Evolutionary conservation across 2,113 vertebrate species (phyloP).

Genomic region (Phalacrocorax carbo): DNA sequence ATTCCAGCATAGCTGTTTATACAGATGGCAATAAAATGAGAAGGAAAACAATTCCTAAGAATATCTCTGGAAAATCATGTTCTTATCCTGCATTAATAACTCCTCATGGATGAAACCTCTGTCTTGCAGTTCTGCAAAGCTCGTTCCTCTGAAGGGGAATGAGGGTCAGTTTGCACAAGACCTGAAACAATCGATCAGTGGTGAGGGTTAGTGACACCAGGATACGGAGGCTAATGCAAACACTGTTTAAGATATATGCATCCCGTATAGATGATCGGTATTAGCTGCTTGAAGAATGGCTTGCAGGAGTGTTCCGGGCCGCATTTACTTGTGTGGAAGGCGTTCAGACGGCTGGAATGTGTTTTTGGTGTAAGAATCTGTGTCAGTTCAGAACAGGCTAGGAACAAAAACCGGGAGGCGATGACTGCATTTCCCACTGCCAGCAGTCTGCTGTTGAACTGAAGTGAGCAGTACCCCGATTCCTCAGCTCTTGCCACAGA

Average conservation of each 20-base stretch:
- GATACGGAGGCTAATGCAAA: not conserved
- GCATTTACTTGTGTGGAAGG: not conserved
- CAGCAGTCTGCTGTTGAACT: not conserved
- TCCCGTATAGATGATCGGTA: rapidly evolving
- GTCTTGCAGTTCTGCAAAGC: not conserved
- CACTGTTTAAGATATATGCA: not conserved
- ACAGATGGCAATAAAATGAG: not conserved
- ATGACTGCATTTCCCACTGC: not conserved
- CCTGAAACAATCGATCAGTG: not conserved
- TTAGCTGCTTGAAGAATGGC: not conserved
- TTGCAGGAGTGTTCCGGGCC: not conserved
- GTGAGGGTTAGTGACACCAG: not conserved
- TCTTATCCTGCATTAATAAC: not conserved
- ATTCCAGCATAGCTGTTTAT: not conserved
- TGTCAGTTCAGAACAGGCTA: not conserved
- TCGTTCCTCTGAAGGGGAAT: not conserved
- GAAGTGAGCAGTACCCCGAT: not conserved
- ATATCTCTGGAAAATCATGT: not conserved
- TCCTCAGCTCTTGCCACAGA: not conserved
- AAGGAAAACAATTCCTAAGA: not conserved
- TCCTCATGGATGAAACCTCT: not conserved
- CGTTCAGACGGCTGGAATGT: not conserved
- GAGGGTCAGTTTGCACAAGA: not conserved
- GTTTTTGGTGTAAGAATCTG: not conserved
- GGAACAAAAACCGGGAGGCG: not conserved